Conservation (phyloP, 2,888 invertebrate species). For the Pammene fasciana region DNA sequence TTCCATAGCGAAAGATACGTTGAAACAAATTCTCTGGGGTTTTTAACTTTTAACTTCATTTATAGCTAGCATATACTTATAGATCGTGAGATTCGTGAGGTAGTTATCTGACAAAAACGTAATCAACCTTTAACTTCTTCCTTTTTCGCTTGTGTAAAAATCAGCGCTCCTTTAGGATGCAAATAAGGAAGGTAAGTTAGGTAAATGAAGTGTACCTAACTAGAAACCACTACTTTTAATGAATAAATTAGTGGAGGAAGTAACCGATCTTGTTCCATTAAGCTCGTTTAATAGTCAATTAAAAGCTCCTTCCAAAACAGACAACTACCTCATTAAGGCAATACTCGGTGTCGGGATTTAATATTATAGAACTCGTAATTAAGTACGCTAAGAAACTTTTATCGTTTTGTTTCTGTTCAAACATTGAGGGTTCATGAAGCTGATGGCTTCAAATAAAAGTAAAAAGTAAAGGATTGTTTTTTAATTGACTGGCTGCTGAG, state of each 20-base stretch:
- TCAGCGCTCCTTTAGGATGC: neutral
- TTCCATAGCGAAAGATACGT: too few relatives aligned
- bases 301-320: slow-evolving; percentile 24
- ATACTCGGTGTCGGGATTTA: slow-evolving; percentile 14
- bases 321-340: slow-evolving; percentile 14
- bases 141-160: too few relatives aligned
- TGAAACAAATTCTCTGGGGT: too few relatives aligned
- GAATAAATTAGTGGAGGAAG: slow-evolving; percentile 39
- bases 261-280: slow-evolving; percentile 33
- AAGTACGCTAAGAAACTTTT: slow-evolving; percentile 11
- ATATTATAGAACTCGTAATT: slow-evolving; percentile 9
- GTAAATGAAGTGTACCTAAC: neutral
- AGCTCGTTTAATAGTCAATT: slow-evolving; percentile 38
- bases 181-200: neutral
- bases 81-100: too few relatives aligned
- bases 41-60: too few relatives aligned
- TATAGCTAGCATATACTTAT: too few relatives aligned
- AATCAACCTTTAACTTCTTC: too few relatives aligned
- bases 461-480: neutral
- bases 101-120: too few relatives aligned
- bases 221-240: slow-evolving; percentile 33
- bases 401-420: slow-evolving; percentile 1
- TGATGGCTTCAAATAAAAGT: neutral
- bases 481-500: neutral
- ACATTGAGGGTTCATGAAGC: neutral